Base-by-base conservation (phyloP, 30 jellyfish, hydroid and myxozoan genomes). In the Sanderia malayensis region DNA sequence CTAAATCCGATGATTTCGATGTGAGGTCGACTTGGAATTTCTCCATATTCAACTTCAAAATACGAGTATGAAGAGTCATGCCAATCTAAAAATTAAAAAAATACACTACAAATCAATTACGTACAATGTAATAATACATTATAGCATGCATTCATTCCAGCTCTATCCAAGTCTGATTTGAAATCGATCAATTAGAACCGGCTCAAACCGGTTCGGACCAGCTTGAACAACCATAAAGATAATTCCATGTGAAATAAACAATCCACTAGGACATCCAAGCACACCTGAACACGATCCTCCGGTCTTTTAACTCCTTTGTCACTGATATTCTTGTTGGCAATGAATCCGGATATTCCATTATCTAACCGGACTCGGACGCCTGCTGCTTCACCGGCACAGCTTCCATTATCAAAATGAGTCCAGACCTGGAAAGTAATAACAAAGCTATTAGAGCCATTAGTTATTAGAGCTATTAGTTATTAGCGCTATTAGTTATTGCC, bases 361-460 rank as follows among this genome's bases (percentile, higher is more conserved):
- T 89, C 97, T 1, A 82, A 72, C 49, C 97, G 94, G 9, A 88
- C 85, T 29, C 91, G 67, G 49, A 89, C 97, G 24, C 97, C 97
- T n/a, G 77, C 93, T 11, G 97, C 95, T 61, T 89, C 94, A 24
- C 97, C 97, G 3, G 97, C 96, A 61, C 97, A 89, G 31, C 97
- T 89, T 1, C 97, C 97, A 49, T 89, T 89, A 65, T 89, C 97
- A 44, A 89, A 89, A 59, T 89, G 97, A 24, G 95, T 89, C 97
- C 97, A 89, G 23, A 89, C 97, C 97, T 89, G 21, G 0, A 44
- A 37, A 46, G 1, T n/a, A 65, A 28, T 4, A 30, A 4, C 61
- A 41, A 41, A 41, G 8, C 55, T 6, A 15, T 15, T 15, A 41
- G 55, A 8, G 8, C 8, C 55, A 41, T n/a, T n/a, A n/a, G n/a